A percentile compares a stretch with the other conserved stretches of the same genome.
Conservation (phyloP, 30 jellyfish, hydroid and myxozoan species). For the Pelagia noctiluca region DNA sequence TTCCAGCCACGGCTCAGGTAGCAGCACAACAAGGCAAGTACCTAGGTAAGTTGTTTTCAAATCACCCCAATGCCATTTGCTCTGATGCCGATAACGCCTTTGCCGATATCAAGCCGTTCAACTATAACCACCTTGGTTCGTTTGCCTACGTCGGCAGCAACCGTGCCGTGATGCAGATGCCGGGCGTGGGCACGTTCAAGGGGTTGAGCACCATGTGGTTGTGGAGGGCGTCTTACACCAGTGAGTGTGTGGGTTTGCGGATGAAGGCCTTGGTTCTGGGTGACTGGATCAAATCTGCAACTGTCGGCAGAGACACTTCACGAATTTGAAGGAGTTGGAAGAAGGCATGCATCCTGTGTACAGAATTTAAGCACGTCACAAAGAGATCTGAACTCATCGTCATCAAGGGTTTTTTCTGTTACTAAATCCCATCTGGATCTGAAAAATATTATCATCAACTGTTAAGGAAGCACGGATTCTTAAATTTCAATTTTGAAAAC, state of each 20-base stretch:
- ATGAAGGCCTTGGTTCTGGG: slow-evolving; percentile 87
- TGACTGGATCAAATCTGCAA: slow-evolving; percentile 90
- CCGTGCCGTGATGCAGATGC: slow-evolving; percentile 92
- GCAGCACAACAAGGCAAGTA: slow-evolving; percentile 96
- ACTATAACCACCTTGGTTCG: slow-evolving; percentile 87
- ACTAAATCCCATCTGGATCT: too few relatives aligned
- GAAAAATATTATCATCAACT: too few relatives aligned
- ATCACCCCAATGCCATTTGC: slow-evolving; percentile 31
- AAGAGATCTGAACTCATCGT: too few relatives aligned
- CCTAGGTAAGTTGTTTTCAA: slow-evolving; percentile 81
- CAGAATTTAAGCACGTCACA: too few relatives aligned
- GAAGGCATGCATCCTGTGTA: too few relatives aligned
- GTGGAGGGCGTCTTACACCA: slow-evolving; percentile 95
- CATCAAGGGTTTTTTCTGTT: too few relatives aligned
- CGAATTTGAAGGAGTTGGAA: slow-evolving; percentile 69
- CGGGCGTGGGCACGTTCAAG: slow-evolving; percentile 84
- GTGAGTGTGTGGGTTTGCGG: slow-evolving; percentile 87
- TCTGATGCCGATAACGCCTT: slow-evolving; percentile 16
- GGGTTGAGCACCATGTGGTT: slow-evolving; percentile 94
- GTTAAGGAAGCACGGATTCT: too few relatives aligned
- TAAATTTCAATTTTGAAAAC: too few relatives aligned
- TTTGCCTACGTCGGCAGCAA: slow-evolving; percentile 92
- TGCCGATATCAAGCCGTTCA: slow-evolving; percentile 70
- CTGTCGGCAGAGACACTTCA: slow-evolving; percentile 94
- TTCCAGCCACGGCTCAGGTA: slow-evolving; percentile 97